Evolutionary conservation across 2,888 invertebrate species (phyloP), one percentile per base, ranked within the genome.

Genomic region (Pseudanteris insignis): DNA sequence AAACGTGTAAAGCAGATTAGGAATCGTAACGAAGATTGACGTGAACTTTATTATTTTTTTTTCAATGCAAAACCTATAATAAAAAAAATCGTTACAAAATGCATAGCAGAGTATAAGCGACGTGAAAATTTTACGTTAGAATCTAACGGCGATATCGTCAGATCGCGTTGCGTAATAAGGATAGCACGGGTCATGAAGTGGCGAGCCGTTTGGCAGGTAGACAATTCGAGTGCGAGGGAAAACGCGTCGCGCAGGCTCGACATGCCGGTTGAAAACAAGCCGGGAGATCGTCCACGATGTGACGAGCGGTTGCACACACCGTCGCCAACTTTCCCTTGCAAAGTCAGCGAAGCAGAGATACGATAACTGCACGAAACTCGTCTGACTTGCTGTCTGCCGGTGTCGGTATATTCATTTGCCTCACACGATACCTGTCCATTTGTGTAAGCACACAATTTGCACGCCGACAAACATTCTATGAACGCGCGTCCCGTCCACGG

Each of bases 311-410:
- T 57, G 66, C 60, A 60, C 65, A 58, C 64, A 62, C 58, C 58
- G 63, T 64, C 68, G 48, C 48, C 54, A 58, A 74, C 74, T 74
- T 74, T 74, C 72, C 62, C 72, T 65, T 53, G 63, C 66, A 57
- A 64, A 65, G 67, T 69, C 72, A 72, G 64, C 70, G 65, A 63
- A 71, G 65, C 70, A 69, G 66, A 65, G 63, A 70, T 66, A 68
- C 62, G 70, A 66, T 65, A 65, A 65, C 61, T 57, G 55, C 53
- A 47, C 57, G 58, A 44, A 59, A 66, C 64, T 53, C 60, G 54
- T 61, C 60, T 54, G 63, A 60, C 63, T 59, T 64, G 63, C 53
- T 43, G 58, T 57, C 61, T 61, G 11, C 61, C 44, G 33, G 54
- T 38, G 60, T 44, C 50, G 48, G 54, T 38, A 28, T 50, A 61